Evolutionary conservation across 92 coral and sea anemone species (phyloP).

Genomic region (Actinernus sp.): DNA sequence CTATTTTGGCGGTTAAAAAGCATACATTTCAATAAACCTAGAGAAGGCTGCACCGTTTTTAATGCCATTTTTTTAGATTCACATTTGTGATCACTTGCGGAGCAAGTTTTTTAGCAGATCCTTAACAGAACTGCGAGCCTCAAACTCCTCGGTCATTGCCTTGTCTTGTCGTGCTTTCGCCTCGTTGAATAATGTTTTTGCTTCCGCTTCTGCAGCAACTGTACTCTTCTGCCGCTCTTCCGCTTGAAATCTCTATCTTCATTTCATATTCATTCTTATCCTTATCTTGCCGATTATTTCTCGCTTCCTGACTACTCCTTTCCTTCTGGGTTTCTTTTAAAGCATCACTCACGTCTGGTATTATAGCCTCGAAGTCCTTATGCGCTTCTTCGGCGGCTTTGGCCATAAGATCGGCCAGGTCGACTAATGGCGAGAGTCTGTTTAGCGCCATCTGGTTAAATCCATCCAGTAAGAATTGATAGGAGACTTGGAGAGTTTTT

Average conservation of each 20-base stretch:
- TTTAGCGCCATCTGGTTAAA: conserved; percentile 69
- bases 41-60: no score
- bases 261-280: background rate
- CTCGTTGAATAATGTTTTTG: conserved; percentile 27
- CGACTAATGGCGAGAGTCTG: conserved; percentile 42
- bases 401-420: conserved; percentile 54
- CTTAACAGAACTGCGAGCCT: no score
- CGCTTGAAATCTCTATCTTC: no score
- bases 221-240: conserved; percentile 20
- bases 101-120: no score
- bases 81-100: no score
- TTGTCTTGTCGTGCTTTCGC: conserved; percentile 52
- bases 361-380: conserved; percentile 56
- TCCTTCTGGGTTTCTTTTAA: conserved; percentile 55
- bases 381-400: conserved; percentile 63
- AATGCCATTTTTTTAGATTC: no score
- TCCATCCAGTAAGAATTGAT: conserved; percentile 53
- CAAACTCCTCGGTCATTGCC: no score
- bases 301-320: conserved; percentile 34
- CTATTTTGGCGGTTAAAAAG: no score
- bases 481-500: conserved; percentile 56
- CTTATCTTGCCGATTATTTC: conserved; percentile 9
- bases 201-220: conserved; percentile 48
- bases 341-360: conserved; percentile 56
- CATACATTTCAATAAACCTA: no score